Base-by-base conservation (phyloP, 2,888 invertebrate genomes). In the Morpho deidamia region DNA sequence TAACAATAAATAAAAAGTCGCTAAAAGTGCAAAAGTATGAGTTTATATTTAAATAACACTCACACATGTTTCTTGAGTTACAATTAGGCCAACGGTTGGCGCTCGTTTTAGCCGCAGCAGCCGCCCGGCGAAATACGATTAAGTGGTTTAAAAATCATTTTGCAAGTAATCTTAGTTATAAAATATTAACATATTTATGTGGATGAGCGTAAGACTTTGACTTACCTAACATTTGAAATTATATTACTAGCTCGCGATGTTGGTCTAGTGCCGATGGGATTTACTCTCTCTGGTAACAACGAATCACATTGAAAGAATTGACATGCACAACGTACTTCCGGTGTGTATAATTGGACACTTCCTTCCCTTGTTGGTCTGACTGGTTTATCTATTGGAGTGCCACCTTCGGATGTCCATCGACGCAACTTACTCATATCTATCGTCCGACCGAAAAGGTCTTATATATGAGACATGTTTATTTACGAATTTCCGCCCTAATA, bases 271-370 rank as follows among this genome's bases (percentile, higher is more conserved):
- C 91, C 93, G 66, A 92, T 88, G 61, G 93, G 93, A 77, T 94
- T 94, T 53, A 92, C 88, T 73, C 94, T 91, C 78, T 95, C 95
- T 58, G 95, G 95, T 68, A 96, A 87, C 67, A 95, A 82, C 58
- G 94, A 94, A 80, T 95, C 94, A 78, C 94, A 93, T 89, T 95
- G 94, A 83, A 93, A 96, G 85, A 93, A 96, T 87, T 96, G 96
- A 87, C 96, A 96, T 65, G 91, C 96, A 83, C 96, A 96, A 67
- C 96, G 93, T 59, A 96, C 95, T 78, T 96, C 96, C 72, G 95
- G 91, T 57, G 95, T 92, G 67, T 91, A 92, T 66, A 93, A 92
- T 68, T 94, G 92, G 63, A 93, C 93, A 75, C 94, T 93, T 74
- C 94, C 92, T 75, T 92, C 92, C 70, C 94, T 91, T 58, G 95